Base-by-base conservation (phyloP, 2,888 invertebrate genomes). In the Trilocha varians region DNA sequence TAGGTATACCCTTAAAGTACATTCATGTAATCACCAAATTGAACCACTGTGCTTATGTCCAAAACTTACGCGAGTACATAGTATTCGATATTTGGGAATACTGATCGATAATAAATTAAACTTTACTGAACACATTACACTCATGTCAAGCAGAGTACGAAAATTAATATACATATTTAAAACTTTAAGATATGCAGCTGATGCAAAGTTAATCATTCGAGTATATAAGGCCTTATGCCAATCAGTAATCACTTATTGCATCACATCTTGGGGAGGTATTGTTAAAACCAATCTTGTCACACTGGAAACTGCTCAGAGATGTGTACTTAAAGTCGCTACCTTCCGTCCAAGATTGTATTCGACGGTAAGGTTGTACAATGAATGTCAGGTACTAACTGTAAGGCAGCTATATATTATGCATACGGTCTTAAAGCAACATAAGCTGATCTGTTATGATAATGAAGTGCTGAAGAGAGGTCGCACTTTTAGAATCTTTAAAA, bases 101-200 rank as follows among this genome's bases (percentile, higher is more conserved):
- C 16, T 34, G 8, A 17, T 40, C n/a, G 41, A 41, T 13, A 11
- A 25, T 11, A 25, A 36, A n/a, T 15, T 41, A 3, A 36, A 11
- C 4, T 41, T 14, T 25, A 36, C 36, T n/a, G 32, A n/a, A 14
- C 36, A 36, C 13, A 35, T 41, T 16, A 15, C 36, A 15, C 3
- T 36, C 9, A 14, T 32, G 32, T n/a, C 36, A 5, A 16, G 11
- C 11, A 35, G 36, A 16, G 32, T 41, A 6, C 25, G 41, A 16
- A 41, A 36, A 16, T 32, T 41, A 13, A 36, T 36, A n/a, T 36
- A 36, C 25, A 44, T 48, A 2, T 45, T 45, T 38, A 18, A 42
- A 38, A 39, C 43, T 8, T 18, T 48, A 34, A 32, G 40, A 16
- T 38, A 38, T 13, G 32, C 40, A n/a, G 42, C 45, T 36, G 16